Conservation (phyloP, 2,797 vertebrate species). For the Acestrorhynchus altus region DNA sequence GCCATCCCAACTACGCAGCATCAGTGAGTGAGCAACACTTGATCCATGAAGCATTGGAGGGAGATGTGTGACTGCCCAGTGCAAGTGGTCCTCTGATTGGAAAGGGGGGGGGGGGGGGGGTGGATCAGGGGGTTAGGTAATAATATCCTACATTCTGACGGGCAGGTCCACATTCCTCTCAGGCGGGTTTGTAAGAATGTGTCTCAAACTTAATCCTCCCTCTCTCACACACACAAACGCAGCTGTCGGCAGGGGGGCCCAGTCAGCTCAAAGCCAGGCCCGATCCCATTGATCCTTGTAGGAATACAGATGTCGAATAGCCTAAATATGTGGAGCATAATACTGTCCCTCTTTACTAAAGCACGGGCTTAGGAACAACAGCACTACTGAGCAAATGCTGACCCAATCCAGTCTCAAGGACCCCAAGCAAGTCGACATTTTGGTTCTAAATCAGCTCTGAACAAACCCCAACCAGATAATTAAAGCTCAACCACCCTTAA, state of each 20-base stretch:
- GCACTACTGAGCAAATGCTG: not conserved
- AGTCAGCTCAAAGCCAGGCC: conserved; percentile 39
- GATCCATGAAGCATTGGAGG: conserved; percentile 23
- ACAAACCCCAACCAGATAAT: too few relatives aligned
- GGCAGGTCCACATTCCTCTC: conserved; percentile 40
- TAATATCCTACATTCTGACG: conserved; percentile 52
- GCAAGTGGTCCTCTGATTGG: conserved; percentile 12
- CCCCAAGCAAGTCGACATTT: not conserved
- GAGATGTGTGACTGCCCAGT: not conserved
- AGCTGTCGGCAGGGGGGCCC: conserved; percentile 43
- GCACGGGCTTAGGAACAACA: not conserved
- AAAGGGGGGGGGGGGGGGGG: not conserved
- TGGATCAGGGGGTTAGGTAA: conserved; percentile 25
- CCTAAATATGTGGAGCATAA: not conserved
- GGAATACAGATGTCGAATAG: conserved; percentile 21
- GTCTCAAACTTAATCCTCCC: conserved; percentile 48
- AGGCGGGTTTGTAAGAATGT: conserved; percentile 40
- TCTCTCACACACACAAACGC: conserved; percentile 29
- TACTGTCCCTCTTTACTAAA: not conserved
- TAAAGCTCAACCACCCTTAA: too few relatives aligned
- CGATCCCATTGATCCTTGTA: conserved; percentile 17
- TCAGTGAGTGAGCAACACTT: conserved; percentile 42
- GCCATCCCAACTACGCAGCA: conserved; percentile 40
- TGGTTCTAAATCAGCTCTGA: not conserved
- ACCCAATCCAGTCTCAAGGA: not conserved